Evolutionary conservation across 2,113 vertebrate genomes (phyloP).

Genomic region (Theristicus caerulescens): DNA sequence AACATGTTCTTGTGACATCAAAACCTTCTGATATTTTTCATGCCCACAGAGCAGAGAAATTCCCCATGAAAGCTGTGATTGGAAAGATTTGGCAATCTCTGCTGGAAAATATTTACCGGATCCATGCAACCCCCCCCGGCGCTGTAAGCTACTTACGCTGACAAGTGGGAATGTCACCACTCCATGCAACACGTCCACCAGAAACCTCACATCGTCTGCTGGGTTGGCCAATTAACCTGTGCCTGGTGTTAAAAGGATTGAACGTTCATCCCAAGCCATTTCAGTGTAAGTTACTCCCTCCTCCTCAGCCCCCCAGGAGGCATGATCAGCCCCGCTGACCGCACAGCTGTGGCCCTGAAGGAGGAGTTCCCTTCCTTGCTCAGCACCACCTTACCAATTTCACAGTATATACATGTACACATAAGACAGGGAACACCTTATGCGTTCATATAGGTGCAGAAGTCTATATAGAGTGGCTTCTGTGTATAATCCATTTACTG

Average conservation of each 20-base stretch:
- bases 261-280: background rate
- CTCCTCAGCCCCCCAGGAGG: fast-evolving
- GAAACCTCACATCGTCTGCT: background rate
- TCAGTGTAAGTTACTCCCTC: background rate
- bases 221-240: conserved; percentile 15
- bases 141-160: conserved; percentile 32
- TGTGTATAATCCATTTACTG: background rate
- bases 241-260: conserved; percentile 16
- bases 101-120: background rate
- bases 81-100: background rate
- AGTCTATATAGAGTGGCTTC: background rate
- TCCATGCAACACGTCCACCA: background rate
- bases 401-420: background rate
- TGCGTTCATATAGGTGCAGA: background rate
- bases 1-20: background rate
- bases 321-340: background rate
- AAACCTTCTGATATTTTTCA: background rate
- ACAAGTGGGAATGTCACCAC: background rate
- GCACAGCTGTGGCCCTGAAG: background rate
- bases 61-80: background rate
- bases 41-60: background rate
- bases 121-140: fast-evolving
- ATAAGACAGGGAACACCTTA: fast-evolving
- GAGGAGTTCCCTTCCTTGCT: background rate
- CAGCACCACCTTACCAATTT: background rate